Base-by-base conservation (phyloP, 2,797 vertebrate genomes). In the Knipowitschia caucasica region DNA sequence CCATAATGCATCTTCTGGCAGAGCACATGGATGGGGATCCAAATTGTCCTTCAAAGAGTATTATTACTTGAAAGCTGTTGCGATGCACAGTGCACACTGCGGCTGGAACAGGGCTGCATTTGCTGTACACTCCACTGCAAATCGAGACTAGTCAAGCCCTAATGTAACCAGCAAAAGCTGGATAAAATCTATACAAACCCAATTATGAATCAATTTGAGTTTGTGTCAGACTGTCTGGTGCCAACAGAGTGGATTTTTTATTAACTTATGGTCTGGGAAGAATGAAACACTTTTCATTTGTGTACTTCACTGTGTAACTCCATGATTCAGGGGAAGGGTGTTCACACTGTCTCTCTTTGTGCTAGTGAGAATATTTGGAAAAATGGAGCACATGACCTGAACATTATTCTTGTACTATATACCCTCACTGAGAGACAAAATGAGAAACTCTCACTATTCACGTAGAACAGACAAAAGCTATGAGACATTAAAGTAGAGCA, bases 191-290 rank as follows among this genome's bases (percentile, higher is more conserved):
- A 89, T 92, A 90, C 88, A 91, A 92, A 91, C 84, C 86, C 81
- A 91, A 90, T 92, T 91, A 91, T 86, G 89, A 91, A 91, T 92
- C 91, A 92, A 92, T 92, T 91, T 91, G 88, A 91, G 88, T 91
- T 91, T 90, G 89, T 91, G 91, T 91, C 90, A 91, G 91, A 92
- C 91, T 89, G 89, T 89, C 89, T 90, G 91, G 91, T 92, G 90
- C 90, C 91, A 91, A 92, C 91, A 92, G 89, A 91, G 88, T 90
- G 89, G 89, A 89, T 90, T 90, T 91, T 90, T 90, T 90, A 91
- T 91, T 90, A 91, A 90, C 90, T 92, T 91, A 91, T 91, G 88
- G 88, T 88, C 88, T 88, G 86, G 88, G 83, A 88, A 88, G 83
- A 89, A 87, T 88, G 87, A 90, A 90, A 90, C 89, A 88, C 88